These are phyloP conservation scores for Brachyhypopomus occidentalis DNA, from an alignment of 2,113 vertebrate species.

Conservation along the genomic window DNA sequence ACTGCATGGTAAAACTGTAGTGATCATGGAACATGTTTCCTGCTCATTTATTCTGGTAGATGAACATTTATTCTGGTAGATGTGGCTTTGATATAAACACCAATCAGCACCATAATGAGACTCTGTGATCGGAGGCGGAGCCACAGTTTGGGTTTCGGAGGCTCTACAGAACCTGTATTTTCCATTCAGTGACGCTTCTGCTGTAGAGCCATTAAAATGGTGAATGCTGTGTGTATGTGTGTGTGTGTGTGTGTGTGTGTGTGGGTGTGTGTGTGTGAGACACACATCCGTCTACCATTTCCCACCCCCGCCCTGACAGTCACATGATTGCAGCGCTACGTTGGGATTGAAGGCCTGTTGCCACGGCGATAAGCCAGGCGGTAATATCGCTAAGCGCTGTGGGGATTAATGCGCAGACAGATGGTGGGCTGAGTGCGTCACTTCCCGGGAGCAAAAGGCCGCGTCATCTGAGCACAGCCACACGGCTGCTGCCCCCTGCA, in stretches of 20 bases:
- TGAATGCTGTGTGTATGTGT: not conserved
- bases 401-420: conserved; percentile 80
- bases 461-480: conserved; percentile 40
- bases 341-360: conserved; percentile 78
- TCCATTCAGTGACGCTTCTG: too few species aligned
- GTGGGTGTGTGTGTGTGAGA: not conserved
- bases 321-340: conserved; percentile 68
- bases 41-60: too few species aligned
- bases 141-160: too few species aligned
- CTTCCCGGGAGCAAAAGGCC: conserved; percentile 68
- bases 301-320: conserved; percentile 58
- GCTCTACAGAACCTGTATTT: too few species aligned
- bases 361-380: conserved; percentile 76
- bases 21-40: too few species aligned
- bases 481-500: conserved; percentile 48
- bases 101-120: too few species aligned
- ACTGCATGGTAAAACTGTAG: too few species aligned
- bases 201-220: not conserved
- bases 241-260: not conserved
- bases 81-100: too few species aligned
- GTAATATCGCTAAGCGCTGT: conserved; percentile 78
- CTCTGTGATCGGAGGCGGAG: too few species aligned
- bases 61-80: too few species aligned
- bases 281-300: not conserved
- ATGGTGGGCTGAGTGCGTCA: conserved; percentile 72